Evolutionary conservation across 2,113 vertebrate species (phyloP).

Genomic region (Cephalopterus ornatus): DNA sequence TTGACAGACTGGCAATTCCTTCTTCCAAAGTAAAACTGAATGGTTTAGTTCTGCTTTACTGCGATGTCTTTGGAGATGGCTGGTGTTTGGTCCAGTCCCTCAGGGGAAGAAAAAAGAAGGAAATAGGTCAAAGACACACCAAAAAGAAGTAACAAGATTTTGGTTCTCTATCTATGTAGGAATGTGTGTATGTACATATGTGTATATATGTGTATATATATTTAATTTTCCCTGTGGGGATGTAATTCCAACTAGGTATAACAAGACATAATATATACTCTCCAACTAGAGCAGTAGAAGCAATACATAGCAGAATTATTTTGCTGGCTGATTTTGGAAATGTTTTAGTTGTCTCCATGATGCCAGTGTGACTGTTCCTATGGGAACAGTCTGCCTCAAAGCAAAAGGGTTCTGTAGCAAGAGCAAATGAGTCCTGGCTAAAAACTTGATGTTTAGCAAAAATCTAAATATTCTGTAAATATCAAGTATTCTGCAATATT

Average conservation of each 20-base stretch:
- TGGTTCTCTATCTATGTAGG: background rate
- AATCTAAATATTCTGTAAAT: background rate
- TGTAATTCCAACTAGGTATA: background rate
- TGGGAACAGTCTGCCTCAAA: constrained; percentile 34
- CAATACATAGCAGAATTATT: background rate
- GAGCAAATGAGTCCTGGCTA: background rate
- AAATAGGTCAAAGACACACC: background rate
- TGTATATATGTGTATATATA: rapidly evolving
- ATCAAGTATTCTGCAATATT: background rate
- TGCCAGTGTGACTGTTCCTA: constrained; percentile 16
- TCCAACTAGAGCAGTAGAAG: background rate
- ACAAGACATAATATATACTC: background rate
- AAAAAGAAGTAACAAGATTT: background rate
- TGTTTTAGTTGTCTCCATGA: background rate
- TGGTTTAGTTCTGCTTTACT: background rate
- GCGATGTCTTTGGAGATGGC: background rate
- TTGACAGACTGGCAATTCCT: background rate
- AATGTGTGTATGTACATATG: rapidly evolving
- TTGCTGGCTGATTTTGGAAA: background rate
- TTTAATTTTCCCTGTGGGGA: background rate
- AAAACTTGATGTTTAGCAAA: background rate
- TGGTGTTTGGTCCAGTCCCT: background rate
- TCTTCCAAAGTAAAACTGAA: background rate
- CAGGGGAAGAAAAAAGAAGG: background rate
- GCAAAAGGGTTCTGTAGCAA: background rate